Evolutionary conservation across 2,113 vertebrate species (phyloP), one percentile per base, ranked within the genome.

Genomic region (Pygoscelis adeliae): DNA sequence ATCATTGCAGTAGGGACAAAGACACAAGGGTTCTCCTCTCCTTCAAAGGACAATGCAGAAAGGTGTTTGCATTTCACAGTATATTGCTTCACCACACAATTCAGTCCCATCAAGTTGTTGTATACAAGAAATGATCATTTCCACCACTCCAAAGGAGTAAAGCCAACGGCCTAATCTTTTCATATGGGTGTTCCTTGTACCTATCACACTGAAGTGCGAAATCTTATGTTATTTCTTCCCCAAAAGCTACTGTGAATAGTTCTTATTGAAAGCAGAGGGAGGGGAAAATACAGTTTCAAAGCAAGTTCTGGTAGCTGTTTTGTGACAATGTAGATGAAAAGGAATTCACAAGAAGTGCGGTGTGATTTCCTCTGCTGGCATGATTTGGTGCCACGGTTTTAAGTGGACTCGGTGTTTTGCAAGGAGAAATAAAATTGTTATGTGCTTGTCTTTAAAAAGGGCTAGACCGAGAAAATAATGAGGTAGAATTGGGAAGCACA

Each of bases 361-460:
- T 20, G 44, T 32, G 52, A 83, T 71, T 81, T 93, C 62, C 26
- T 69, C 46, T 46, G 2, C 58, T 50, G 55, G 19, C 15, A 16
- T 70, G 26, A 46, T 53, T 90, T 70, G 65, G n/a, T 0, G 0
- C 47, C 4, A 0, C 29, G 55, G 15, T 46, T 90, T 92, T 81
- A 69, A 66, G 58, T 9, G 23, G 32, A 59, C 50, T 70, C 5
- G 1, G 11, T 36, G 61, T 50, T 92, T 91, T 21, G 8, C n/a
- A 82, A 71, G n/a, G 15, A 71, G 38, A 58, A 84, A 50, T 53
- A 40, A 90, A 65, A 74, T 55, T 21, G n/a, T 3, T 83, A 89
- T 66, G 15, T 59, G 17, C 6, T 36, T 74, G 32, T 30, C 38
- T 83, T 81, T 65, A 50, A 36, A 91, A 84, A 82, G 34, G 38